Percentiles rank a stretch among this genome's conserved stretches.
Evolutionary conservation across 2,113 vertebrate genomes (phyloP).

Genomic region (Serinus canaria): DNA sequence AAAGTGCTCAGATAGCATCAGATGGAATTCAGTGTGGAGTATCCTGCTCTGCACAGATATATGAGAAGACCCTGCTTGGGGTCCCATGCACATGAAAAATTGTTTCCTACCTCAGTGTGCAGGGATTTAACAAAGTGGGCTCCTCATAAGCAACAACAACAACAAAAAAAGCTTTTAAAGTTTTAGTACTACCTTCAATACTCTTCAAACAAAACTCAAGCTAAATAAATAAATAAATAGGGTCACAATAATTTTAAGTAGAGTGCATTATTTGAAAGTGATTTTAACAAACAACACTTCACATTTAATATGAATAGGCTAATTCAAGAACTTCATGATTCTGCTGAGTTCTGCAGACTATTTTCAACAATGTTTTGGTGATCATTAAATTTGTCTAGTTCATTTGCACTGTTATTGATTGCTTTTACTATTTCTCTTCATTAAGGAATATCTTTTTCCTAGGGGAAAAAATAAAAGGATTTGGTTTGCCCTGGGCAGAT

Average conservation of each 20-base stretch:
- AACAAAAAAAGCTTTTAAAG: not conserved
- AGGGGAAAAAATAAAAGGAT: not conserved
- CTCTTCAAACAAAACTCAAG: not conserved
- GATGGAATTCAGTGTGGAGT: not conserved
- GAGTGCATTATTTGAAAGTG: not conserved
- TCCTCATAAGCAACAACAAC: not conserved
- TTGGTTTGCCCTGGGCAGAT: not conserved
- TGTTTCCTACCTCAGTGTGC: not conserved
- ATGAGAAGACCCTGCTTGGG: accelerated
- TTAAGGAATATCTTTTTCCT: not conserved
- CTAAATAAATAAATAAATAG: not conserved
- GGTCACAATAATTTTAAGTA: not conserved
- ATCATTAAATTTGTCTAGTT: not conserved
- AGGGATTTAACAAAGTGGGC: not conserved
- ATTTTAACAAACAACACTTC: not conserved
- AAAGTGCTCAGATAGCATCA: not conserved
- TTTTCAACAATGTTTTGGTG: not conserved
- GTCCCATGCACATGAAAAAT: accelerated
- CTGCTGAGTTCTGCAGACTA: not conserved
- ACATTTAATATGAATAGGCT: not conserved
- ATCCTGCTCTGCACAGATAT: not conserved
- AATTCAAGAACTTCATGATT: not conserved
- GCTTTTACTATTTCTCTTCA: not conserved
- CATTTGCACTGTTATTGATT: not conserved
- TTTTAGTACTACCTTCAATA: not conserved